Percentiles rank a stretch among this genome's conserved stretches.
Conservation (phyloP, 2,797 vertebrate genomes). For the Centropyge bicolor region DNA sequence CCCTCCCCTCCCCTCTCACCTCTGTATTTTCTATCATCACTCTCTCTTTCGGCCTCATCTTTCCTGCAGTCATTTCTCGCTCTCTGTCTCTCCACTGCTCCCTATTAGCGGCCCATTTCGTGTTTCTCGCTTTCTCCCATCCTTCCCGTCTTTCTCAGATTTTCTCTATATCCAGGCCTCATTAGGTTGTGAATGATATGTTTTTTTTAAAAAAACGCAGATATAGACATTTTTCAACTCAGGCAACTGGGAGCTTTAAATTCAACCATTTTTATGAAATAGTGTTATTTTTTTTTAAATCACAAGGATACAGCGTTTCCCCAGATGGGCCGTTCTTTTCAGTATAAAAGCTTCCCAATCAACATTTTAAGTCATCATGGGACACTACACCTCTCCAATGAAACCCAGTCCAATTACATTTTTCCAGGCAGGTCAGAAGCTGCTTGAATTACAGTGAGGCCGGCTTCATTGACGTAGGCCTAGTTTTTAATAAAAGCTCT, state of each 20-base stretch:
- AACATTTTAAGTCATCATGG: constrained; percentile 32
- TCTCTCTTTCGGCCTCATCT: constrained; percentile 52
- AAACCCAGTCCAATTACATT: constrained; percentile 50
- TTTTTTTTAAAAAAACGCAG: not conserved
- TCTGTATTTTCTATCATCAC: constrained; percentile 60
- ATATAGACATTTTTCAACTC: constrained; percentile 19
- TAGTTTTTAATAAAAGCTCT: constrained; percentile 61
- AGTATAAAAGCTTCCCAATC: constrained; percentile 30
- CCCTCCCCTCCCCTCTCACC: constrained; percentile 46
- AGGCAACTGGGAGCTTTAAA: constrained; percentile 16
- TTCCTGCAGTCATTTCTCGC: constrained; percentile 55
- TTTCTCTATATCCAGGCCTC: constrained; percentile 44
- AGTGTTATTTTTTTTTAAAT: not conserved
- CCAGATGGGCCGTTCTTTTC: constrained; percentile 25
- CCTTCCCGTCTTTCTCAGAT: constrained; percentile 12
- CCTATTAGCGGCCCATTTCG: constrained; percentile 59
- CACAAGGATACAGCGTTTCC: constrained; percentile 12
- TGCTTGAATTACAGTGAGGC: constrained; percentile 45
- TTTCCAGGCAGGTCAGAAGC: constrained; percentile 43
- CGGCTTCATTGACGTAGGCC: constrained; percentile 15
- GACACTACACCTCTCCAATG: constrained; percentile 22
- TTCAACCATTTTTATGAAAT: constrained; percentile 17
- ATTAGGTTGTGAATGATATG: constrained; percentile 48
- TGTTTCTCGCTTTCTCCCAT: constrained; percentile 41
- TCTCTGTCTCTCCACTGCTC: constrained; percentile 39